phyloP scores from a whole-genome alignment of 2,888 invertebrate genomes.

The Cyrtodaria siliqua region DNA sequence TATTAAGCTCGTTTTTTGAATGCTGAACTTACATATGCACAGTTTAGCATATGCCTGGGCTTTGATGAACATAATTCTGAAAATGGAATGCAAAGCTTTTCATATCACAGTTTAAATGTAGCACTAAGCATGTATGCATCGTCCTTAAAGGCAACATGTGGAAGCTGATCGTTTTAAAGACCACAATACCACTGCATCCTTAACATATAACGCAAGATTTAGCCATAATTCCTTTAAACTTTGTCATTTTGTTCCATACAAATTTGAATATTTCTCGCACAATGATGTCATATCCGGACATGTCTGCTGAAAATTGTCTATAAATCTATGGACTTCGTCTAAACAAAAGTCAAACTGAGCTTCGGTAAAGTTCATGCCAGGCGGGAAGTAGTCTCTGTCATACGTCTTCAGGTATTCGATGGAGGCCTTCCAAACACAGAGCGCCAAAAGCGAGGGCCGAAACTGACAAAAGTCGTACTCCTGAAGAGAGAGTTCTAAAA shows the following conservation, averaged over 20 bases:
- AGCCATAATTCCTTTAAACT: too few species aligned
- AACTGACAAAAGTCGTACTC: conserved; percentile 77
- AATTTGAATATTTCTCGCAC: conserved; percentile 59
- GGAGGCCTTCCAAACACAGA: conserved; percentile 73
- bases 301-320: conserved; percentile 62
- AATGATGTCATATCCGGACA: conserved; percentile 65
- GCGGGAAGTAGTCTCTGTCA: conserved; percentile 66
- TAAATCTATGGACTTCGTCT: conserved; percentile 66
- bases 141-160: too few species aligned
- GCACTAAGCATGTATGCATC: too few species aligned
- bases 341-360: conserved; percentile 65
- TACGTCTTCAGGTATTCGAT: conserved; percentile 61
- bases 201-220: too few species aligned
- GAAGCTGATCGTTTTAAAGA: too few species aligned
- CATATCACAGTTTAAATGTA: too few species aligned
- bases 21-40: too few species aligned
- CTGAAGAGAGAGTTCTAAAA: conserved; percentile 75
- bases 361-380: conserved; percentile 58
- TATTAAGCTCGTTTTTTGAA: too few species aligned
- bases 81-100: too few species aligned
- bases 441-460: conserved; percentile 73
- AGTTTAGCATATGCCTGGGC: too few species aligned
- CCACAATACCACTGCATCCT: too few species aligned
- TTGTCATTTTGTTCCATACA: not conserved
- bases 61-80: too few species aligned